phyloP scores from a whole-genome alignment of 1,140 invertebrate species.

The Zaprionus davidi region DNA sequence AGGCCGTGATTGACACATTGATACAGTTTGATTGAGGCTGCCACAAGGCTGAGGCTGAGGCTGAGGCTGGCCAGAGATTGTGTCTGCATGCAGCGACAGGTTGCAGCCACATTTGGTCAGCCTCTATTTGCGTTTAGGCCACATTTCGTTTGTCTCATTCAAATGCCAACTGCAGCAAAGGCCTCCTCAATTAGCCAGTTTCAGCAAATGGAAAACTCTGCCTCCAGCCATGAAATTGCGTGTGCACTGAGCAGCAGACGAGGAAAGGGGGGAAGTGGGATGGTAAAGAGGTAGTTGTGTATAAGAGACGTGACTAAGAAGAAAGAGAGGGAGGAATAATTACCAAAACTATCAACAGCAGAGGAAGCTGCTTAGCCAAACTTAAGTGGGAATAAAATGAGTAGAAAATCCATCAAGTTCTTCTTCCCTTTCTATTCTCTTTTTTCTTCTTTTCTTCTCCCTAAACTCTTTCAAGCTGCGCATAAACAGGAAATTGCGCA shows the following conservation, averaged over 20 bases:
- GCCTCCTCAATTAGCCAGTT: slow-evolving; percentile 53
- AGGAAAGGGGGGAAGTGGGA: accelerated
- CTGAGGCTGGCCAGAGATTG: background rate
- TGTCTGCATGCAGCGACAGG: slow-evolving; percentile 38
- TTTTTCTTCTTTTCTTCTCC: background rate
- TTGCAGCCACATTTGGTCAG: slow-evolving; percentile 43
- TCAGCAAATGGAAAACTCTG: background rate
- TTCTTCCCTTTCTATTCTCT: background rate
- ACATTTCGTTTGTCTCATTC: slow-evolving; percentile 51
- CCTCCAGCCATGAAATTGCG: slow-evolving; percentile 39
- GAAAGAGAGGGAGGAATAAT: slow-evolving; percentile 21
- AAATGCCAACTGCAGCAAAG: slow-evolving; percentile 54
- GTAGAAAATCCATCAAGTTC: background rate
- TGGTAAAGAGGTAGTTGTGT: background rate
- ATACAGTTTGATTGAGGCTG: slow-evolving; percentile 58
- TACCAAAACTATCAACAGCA: slow-evolving; percentile 22
- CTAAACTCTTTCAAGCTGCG: slow-evolving; percentile 15
- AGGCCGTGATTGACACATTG: slow-evolving; percentile 72
- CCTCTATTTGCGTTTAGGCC: slow-evolving; percentile 54
- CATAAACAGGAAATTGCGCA: slow-evolving; percentile 34
- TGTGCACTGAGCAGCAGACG: background rate
- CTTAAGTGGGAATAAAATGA: too few relatives aligned
- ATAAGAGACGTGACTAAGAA: background rate
- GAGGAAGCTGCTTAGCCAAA: background rate
- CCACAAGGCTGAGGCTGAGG: background rate